Evolutionary conservation across 2,888 invertebrate species (phyloP).

Genomic region (Noctua comes): DNA sequence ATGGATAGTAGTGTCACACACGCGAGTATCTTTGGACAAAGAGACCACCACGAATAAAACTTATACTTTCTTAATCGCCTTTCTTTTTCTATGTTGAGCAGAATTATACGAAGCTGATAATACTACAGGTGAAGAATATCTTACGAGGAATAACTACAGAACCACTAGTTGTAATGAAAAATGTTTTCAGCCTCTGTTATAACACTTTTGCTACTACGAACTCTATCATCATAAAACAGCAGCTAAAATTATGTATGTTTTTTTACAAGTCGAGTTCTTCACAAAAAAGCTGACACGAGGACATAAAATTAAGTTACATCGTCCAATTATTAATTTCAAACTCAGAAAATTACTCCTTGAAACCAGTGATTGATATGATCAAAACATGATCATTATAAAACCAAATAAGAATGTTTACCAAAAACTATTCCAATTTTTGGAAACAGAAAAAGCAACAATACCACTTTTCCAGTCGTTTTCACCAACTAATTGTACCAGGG

Average conservation of each 20-base stretch:
- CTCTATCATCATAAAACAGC: slow-evolving; percentile 18
- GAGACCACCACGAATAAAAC: slow-evolving; percentile 44
- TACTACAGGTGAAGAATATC: slow-evolving; percentile 25
- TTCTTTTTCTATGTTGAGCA: background rate
- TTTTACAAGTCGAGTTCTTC: background rate
- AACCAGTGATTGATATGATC: background rate
- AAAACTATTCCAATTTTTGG: background rate
- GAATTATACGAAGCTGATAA: slow-evolving; percentile 15
- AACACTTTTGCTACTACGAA: background rate
- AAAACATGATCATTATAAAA: background rate
- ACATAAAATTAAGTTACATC: background rate
- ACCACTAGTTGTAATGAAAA: background rate
- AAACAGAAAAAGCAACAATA: background rate
- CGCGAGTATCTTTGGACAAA: slow-evolving; percentile 47
- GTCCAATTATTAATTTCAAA: background rate
- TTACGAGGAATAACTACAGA: background rate
- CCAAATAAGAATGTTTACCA: background rate
- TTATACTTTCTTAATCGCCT: slow-evolving; percentile 10
- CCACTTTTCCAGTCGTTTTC: slow-evolving; percentile 1
- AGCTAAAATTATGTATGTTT: slow-evolving; percentile 15
- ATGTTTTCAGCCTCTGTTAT: background rate
- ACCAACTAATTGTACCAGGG: slow-evolving; percentile 47
- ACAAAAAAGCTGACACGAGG: no score
- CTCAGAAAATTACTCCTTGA: background rate
- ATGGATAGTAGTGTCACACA: slow-evolving; percentile 42